Percentiles rank a stretch among this genome's conserved stretches.
Conservation (phyloP, 2,888 invertebrate species). For the Lepidonotus clava region DNA sequence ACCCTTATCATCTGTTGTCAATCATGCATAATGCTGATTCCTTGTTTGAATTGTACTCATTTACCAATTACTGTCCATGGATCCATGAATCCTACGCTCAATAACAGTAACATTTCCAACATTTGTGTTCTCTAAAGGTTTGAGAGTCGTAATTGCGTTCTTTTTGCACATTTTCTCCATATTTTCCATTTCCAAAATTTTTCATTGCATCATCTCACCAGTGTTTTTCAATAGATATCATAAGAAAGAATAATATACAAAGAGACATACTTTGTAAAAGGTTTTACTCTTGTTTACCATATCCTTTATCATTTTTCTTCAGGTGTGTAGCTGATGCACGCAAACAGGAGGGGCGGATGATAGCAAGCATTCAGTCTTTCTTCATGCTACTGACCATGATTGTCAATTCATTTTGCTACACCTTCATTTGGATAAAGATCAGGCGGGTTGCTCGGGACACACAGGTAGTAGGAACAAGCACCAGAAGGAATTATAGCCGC, state of each 20-base stretch:
- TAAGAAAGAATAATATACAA: too few relatives aligned
- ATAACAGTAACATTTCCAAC: too few relatives aligned
- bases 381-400: background rate
- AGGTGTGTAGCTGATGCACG: constrained; percentile 20
- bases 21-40: too few relatives aligned
- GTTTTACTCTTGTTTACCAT: background rate
- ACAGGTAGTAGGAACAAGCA: background rate
- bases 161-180: too few relatives aligned
- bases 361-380: background rate
- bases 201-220: background rate
- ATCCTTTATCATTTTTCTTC: background rate
- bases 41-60: too few relatives aligned
- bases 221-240: too few relatives aligned
- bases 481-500: background rate
- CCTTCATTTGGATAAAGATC: constrained; percentile 15
- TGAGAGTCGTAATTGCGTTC: too few relatives aligned
- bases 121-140: too few relatives aligned
- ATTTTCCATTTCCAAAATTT: too few relatives aligned
- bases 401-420: constrained; percentile 2
- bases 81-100: too few relatives aligned
- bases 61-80: too few relatives aligned
- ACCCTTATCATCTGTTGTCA: too few relatives aligned
- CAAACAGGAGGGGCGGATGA: background rate
- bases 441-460: background rate
- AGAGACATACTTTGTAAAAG: background rate